Conservation (phyloP, 2,797 vertebrate species). For the Liparis tanakae region DNA sequence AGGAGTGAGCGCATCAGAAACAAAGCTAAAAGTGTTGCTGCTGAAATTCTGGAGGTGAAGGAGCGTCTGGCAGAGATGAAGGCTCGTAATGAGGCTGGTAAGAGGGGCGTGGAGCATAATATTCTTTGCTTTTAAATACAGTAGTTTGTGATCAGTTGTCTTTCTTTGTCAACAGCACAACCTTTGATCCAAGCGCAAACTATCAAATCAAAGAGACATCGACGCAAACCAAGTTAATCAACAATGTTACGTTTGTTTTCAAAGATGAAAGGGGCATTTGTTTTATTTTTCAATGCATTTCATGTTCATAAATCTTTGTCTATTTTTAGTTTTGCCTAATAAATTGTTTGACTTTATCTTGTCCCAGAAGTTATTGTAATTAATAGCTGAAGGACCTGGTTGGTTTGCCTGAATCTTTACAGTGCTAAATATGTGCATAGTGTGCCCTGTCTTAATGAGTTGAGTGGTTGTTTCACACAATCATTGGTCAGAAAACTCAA, state of each 20-base stretch:
- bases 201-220: constrained; percentile 40
- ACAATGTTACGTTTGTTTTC: background rate
- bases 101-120: background rate
- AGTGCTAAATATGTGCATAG: background rate
- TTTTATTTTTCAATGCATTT: background rate
- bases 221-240: constrained; percentile 23
- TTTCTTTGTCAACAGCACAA: constrained; percentile 52
- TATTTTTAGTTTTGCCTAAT: constrained; percentile 31
- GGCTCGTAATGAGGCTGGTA: constrained; percentile 51
- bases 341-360: constrained; percentile 35
- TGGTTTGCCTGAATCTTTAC: background rate
- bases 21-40: constrained; percentile 40
- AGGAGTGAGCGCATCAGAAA: constrained; percentile 24
- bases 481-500: background rate
- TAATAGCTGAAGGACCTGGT: background rate
- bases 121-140: constrained; percentile 2
- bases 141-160: background rate
- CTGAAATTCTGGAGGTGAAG: constrained; percentile 56
- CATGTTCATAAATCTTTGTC: background rate
- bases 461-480: background rate
- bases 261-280: background rate
- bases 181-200: constrained; percentile 7
- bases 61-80: constrained; percentile 39
- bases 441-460: background rate
- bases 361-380: background rate